These are phyloP conservation scores for Fundulus diaphanus DNA, from an alignment of 2,797 vertebrate species.

Conservation along the genomic window DNA sequence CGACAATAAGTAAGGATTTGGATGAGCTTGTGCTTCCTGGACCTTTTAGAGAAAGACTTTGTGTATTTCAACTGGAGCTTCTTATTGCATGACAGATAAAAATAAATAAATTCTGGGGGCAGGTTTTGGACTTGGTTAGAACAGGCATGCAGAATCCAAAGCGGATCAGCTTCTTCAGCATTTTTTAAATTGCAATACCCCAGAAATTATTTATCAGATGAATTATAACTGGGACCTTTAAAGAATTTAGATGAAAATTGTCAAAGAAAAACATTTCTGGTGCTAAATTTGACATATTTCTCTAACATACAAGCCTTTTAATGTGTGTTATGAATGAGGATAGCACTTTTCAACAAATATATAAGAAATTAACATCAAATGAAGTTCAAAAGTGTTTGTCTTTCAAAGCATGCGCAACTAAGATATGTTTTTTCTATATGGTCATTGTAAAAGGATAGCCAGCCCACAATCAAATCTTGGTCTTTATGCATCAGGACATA, in stretches of 20 bases:
- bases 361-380: not conserved
- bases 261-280: not conserved
- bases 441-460: not conserved
- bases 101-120: not conserved
- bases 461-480: not conserved
- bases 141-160: not conserved
- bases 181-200: not conserved
- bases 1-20: conserved; percentile 22
- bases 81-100: not conserved
- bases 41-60: not conserved
- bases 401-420: not conserved
- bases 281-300: not conserved
- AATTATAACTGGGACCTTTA: not conserved
- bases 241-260: not conserved
- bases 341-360: not conserved
- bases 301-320: not conserved
- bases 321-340: not conserved
- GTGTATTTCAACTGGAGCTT: not conserved
- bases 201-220: too few species aligned
- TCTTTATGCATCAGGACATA: not conserved
- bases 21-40: not conserved
- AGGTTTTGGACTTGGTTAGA: not conserved
- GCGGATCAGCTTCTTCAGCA: not conserved
- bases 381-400: not conserved
- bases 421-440: not conserved